These are phyloP conservation scores for Lichenostomus cassidix DNA, from an alignment of 2,113 vertebrate genomes.

Conservation along the genomic window DNA sequence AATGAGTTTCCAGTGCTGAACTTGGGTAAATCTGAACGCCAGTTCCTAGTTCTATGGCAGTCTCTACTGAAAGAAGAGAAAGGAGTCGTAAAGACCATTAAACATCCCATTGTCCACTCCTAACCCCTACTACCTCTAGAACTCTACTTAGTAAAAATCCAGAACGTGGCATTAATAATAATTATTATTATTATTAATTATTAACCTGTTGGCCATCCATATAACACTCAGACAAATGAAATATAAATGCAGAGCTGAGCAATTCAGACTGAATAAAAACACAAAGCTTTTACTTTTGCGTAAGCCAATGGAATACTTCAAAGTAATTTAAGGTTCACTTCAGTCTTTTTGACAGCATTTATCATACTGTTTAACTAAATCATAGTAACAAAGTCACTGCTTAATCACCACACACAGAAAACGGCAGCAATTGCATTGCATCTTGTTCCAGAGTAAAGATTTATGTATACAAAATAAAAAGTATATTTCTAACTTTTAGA, in stretches of 20 bases:
- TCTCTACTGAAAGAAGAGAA: not conserved
- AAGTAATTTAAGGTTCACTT: not conserved
- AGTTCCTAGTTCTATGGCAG: not conserved
- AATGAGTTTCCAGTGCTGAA: not conserved
- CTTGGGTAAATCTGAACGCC: not conserved
- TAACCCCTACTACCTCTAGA: not conserved
- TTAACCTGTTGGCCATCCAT: not conserved
- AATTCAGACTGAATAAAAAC: not conserved
- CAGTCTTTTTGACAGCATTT: not conserved
- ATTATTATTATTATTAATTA: no score
- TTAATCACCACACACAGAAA: not conserved
- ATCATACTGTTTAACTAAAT: not conserved
- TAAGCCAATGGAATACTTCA: not conserved
- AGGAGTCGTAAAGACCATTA: not conserved
- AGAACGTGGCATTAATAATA: not conserved
- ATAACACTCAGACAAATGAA: not conserved
- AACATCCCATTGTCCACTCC: not conserved
- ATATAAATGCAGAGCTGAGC: not conserved
- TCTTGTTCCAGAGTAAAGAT: not conserved
- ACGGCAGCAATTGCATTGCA: not conserved
- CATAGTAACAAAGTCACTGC: not conserved
- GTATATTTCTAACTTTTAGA: not conserved
- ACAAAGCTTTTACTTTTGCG: not conserved
- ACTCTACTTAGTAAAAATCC: not conserved
- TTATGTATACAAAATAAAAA: not conserved